Evolutionary conservation across 2,888 invertebrate species (phyloP), one percentile per base, ranked within the genome.

Genomic region (Cheilosia vulpina): DNA sequence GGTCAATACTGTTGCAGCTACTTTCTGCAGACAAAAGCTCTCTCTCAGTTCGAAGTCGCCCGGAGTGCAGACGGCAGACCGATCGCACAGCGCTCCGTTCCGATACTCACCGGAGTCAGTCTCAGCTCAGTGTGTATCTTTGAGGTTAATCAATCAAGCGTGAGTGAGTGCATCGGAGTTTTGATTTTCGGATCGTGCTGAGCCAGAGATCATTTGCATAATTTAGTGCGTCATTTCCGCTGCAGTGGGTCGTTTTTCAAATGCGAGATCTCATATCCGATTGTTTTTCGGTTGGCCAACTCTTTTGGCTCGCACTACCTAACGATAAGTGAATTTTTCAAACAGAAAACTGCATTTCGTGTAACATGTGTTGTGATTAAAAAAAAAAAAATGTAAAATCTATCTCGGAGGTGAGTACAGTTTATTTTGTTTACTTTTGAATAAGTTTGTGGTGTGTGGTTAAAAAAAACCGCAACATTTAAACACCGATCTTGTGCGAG

Each of bases 141-240:
- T 81, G 72, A 72, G 80, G 80, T 85, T 85, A 71, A 72, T 85
- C 85, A 85, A 85, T 85, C 72, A 85, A 85, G 85, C 85, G 85
- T 85, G 76, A 85, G 85, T 77, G 81, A 85, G 85, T 85, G 85
- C 76, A 85, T 80, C 81, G 85, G 77, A 57, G 68, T 73, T 68
- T 63, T 66, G 21, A 13, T 52, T 17, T 50, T 58, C 52, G 73
- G 50, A 58, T 73, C 41, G 50, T 55, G 9, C 31, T 31, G 53
- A 57, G 45, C 38, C 31, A 31, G 9, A 31, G 69, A 60, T 80
- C 71, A 76, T 85, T 85, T 77, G 85, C 85, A 81, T 85, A 85
- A 77, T 76, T 57, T 57, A 72, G 81, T 80, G 81, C 81, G 85
- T 85, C 85, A 85, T 77, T 72, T 85, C 85, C 85, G 85, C 66